Base-by-base conservation (phyloP, 2,888 invertebrate species). In the Drosophila seclusa region DNA sequence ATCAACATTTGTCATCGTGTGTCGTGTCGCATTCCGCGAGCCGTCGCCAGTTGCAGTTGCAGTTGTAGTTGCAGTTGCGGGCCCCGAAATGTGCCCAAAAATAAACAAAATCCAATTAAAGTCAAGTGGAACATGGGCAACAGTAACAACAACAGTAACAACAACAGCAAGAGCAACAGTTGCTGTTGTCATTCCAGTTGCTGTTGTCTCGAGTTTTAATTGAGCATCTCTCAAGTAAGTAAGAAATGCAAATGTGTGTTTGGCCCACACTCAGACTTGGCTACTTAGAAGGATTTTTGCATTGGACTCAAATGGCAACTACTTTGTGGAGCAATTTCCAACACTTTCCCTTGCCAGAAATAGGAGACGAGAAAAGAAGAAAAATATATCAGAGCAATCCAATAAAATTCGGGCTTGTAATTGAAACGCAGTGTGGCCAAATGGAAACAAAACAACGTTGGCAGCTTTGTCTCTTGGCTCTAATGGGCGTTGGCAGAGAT, bases 1-100 rank as follows among this genome's bases (percentile, higher is more conserved):
- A 87, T 90, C 87, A 88, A 90, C 87, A 87, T 87, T 87, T 87
- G 87, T 90, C 87, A 89, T 87, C 87, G 86, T 87, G 86, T 89
- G 90, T 87, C 90, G 86, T 89, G 86, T 72, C 62, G 82, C 85
- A 89, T 89, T 80, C 85, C 87, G 77, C 83, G 68, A 73, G 70
- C 64, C 73, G 79, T 87, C 74, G 63, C 72, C 80, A 77, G 67
- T 76, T 68, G 61, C 73, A 38, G 54, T 55, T 54, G 34, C 53
- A 24, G 24, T 27, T 54, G 34, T 34, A 36, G 24, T 27, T 50
- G 50, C 80, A 72, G 65, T 77, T 70, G 57, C 66, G 34, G 53
- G 58, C 62, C 68, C 62, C 85, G 70, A 89, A 86, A 87, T 82
- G 87, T 89, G 85, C 71, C 82, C 82, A 89, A 89, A 89, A 84